Conservation (phyloP, 2,113 vertebrate species). For the Dendropsophus ebraccatus region DNA sequence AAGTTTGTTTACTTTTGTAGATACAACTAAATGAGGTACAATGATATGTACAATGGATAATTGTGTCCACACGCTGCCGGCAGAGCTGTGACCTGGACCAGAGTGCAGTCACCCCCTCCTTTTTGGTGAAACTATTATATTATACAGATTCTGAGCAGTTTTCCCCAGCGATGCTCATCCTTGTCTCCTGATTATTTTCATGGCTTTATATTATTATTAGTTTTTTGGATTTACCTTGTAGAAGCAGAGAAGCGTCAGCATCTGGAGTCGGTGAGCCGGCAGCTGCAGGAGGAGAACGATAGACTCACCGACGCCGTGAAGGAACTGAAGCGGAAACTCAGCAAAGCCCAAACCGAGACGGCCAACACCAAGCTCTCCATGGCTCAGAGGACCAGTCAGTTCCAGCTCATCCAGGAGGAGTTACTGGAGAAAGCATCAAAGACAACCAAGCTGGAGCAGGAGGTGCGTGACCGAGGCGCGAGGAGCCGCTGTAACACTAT, state of each 20-base stretch:
- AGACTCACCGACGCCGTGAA: slow-evolving; percentile 75
- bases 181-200: too few relatives aligned
- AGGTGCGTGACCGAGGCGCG: slow-evolving; percentile 75
- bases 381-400: slow-evolving; percentile 86
- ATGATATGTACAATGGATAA: too few relatives aligned
- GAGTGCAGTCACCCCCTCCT: too few relatives aligned
- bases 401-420: slow-evolving; percentile 87
- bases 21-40: too few relatives aligned
- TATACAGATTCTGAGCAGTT: too few relatives aligned
- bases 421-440: slow-evolving; percentile 85
- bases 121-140: too few relatives aligned
- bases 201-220: too few relatives aligned
- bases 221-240: slow-evolving; percentile 52
- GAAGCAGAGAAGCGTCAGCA: slow-evolving; percentile 76
- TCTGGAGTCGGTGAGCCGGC: slow-evolving; percentile 75
- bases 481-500: too few relatives aligned
- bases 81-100: too few relatives aligned
- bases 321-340: slow-evolving; percentile 78
- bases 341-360: slow-evolving; percentile 81
- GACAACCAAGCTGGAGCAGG: slow-evolving; percentile 78
- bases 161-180: too few relatives aligned
- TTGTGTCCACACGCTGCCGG: too few relatives aligned
- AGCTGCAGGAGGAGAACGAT: slow-evolving; percentile 77
- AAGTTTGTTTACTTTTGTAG: too few relatives aligned
- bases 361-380: slow-evolving; percentile 84